Conservation (phyloP, 2,113 vertebrate species). For the Sisor rabdophorus region DNA sequence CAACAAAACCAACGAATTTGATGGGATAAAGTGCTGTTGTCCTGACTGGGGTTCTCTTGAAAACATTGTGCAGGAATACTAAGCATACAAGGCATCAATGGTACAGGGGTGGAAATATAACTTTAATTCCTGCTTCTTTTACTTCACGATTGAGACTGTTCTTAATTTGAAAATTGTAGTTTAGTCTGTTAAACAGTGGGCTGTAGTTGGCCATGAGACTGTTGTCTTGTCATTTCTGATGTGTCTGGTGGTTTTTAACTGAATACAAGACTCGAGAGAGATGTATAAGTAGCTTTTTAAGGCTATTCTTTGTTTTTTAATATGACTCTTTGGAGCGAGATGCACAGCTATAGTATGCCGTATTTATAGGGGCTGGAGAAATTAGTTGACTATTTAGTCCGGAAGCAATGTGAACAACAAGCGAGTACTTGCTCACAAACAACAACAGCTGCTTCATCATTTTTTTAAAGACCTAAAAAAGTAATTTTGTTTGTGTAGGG, state of each 20-base stretch:
- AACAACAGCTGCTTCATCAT: not conserved
- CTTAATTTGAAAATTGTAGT: not conserved
- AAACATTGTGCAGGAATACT: not conserved
- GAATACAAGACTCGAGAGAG: not conserved
- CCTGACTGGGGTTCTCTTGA: not conserved
- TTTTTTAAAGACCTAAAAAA: conserved; percentile 3
- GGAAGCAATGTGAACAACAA: conserved; percentile 11
- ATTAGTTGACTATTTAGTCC: not conserved
- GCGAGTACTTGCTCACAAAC: not conserved
- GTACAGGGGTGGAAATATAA: not conserved
- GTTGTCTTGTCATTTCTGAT: not conserved
- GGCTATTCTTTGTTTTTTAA: conserved; percentile 16
- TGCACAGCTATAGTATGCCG: conserved; percentile 52
- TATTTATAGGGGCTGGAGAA: conserved; percentile 27
- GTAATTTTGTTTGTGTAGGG: not conserved
- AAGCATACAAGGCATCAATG: not conserved
- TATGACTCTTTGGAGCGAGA: conserved; percentile 29
- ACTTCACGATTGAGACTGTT: not conserved
- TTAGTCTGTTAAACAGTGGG: not conserved
- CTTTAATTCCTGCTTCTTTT: not conserved
- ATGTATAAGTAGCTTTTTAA: conserved; percentile 29
- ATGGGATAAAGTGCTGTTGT: not conserved
- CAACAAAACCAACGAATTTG: not conserved
- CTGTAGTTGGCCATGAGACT: not conserved
- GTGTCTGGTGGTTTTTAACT: not conserved